phyloP scores from a whole-genome alignment of 2,888 invertebrate species.

The Anthrax anthrax region DNA sequence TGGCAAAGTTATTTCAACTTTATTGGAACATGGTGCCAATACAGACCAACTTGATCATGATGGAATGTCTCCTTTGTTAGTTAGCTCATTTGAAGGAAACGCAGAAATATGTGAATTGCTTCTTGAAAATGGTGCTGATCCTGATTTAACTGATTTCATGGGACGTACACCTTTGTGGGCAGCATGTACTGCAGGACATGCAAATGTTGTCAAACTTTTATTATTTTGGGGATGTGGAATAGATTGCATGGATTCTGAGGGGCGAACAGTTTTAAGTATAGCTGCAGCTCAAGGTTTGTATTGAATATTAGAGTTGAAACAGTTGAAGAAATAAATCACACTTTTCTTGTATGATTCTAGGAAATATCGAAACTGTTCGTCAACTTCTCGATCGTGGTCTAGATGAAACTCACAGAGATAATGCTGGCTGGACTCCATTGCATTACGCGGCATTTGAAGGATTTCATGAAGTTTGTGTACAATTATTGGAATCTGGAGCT shows the following conservation, averaged over 20 bases:
- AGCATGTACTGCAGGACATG: conserved; percentile 85
- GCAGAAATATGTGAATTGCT: conserved; percentile 83
- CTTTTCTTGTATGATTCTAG: conserved; percentile 24
- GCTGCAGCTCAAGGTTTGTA: conserved; percentile 74
- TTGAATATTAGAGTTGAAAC: too few relatives aligned
- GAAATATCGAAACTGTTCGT: conserved; percentile 74
- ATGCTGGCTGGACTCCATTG: conserved; percentile 93
- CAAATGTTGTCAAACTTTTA: conserved; percentile 67
- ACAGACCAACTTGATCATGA: conserved; percentile 74
- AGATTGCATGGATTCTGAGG: conserved; percentile 87
- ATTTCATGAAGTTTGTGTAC: conserved; percentile 33
- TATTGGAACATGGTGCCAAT: conserved; percentile 69
- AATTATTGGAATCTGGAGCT: conserved; percentile 66
- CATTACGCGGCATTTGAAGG: conserved; percentile 93
- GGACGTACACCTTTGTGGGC: conserved; percentile 83
- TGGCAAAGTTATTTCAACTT: conserved; percentile 50
- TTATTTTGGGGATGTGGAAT: conserved; percentile 94
- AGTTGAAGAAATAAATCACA: background rate
- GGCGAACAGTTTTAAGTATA: conserved; percentile 74
- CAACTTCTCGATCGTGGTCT: conserved; percentile 76
- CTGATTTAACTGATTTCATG: conserved; percentile 68
- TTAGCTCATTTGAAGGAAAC: conserved; percentile 86
- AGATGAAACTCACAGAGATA: conserved; percentile 79
- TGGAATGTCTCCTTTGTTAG: conserved; percentile 73
- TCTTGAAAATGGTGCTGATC: conserved; percentile 83